These are phyloP conservation scores for Drosophila malerkotliana DNA, from an alignment of 1,140 invertebrate genomes.

Conservation along the genomic window DNA sequence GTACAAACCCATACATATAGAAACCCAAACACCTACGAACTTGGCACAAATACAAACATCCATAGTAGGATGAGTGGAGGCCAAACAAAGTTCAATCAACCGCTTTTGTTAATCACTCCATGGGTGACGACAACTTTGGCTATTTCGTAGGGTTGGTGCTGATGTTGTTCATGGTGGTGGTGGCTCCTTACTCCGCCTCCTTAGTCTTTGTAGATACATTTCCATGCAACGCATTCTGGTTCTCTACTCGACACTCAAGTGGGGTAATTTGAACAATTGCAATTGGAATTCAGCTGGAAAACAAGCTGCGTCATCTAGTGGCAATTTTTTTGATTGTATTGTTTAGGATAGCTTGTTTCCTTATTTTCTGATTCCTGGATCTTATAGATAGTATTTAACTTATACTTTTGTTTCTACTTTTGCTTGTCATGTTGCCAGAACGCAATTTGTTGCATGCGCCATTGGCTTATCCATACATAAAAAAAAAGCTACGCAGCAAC, in stretches of 20 bases:
- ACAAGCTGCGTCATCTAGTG: conserved; percentile 36
- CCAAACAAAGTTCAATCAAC: conserved; percentile 64
- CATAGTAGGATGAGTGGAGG: conserved; percentile 44
- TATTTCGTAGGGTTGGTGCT: neutral
- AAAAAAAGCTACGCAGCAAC: conserved; percentile 32
- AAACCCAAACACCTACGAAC: neutral
- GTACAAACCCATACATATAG: conserved; percentile 16
- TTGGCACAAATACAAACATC: conserved; percentile 15
- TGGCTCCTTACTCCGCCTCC: conserved; percentile 16
- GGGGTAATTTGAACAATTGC: conserved; percentile 43
- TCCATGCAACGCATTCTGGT: conserved; percentile 23
- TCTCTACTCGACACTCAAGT: conserved; percentile 25
- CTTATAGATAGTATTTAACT: no score
- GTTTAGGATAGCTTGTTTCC: no score
- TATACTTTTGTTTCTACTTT: neutral
- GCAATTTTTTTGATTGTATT: neutral
- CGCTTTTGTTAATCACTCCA: conserved; percentile 55
- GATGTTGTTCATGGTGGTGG: conserved; percentile 22
- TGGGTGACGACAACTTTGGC: conserved; percentile 29
- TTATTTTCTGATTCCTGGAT: no score
- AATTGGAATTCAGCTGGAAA: conserved; percentile 32
- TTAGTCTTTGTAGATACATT: neutral
- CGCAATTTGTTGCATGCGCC: conserved; percentile 57
- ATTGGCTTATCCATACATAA: conserved; percentile 25
- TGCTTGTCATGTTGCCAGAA: conserved; percentile 26